Evolutionary conservation across 2,113 vertebrate species (phyloP).

Genomic region (Cairina moschata): DNA sequence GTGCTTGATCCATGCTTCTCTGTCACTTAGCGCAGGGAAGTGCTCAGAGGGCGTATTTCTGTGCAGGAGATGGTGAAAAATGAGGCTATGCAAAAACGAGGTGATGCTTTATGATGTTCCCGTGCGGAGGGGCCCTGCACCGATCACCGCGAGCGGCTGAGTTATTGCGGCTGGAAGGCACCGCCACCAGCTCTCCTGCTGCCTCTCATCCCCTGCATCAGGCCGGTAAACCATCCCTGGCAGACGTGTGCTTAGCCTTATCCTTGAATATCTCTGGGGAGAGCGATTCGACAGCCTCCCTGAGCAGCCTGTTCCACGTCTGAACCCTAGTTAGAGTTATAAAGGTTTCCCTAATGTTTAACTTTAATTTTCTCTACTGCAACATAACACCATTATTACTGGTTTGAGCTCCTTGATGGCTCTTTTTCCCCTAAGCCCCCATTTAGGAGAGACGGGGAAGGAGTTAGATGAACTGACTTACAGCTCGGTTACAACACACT

Average conservation of each 20-base stretch:
- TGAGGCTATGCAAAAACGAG: background rate
- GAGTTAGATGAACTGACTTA: background rate
- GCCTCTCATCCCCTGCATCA: conserved; percentile 8
- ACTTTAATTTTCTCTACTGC: conserved; percentile 60
- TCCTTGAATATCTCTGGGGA: conserved; percentile 3
- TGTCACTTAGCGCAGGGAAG: background rate
- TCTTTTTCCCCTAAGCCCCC: conserved; percentile 24
- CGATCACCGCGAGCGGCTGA: background rate
- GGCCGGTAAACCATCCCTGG: conserved; percentile 21
- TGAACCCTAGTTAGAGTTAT: conserved; percentile 47
- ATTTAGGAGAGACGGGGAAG: background rate
- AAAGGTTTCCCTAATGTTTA: conserved; percentile 52
- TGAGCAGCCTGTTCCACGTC: background rate
- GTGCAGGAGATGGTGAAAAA: background rate
- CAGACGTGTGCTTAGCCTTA: conserved; percentile 36
- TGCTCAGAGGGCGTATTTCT: background rate
- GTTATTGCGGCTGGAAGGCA: background rate
- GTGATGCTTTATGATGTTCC: background rate
- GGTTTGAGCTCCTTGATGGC: conserved; percentile 38
- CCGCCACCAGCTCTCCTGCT: conserved; percentile 32
- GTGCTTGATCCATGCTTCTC: background rate
- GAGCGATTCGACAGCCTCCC: background rate
- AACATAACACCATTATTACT: conserved; percentile 33
- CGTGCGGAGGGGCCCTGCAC: background rate
- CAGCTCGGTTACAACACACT: background rate